These are phyloP conservation scores for Drosophila athabasca DNA, from an alignment of 1,140 invertebrate species.

Conservation along the genomic window DNA sequence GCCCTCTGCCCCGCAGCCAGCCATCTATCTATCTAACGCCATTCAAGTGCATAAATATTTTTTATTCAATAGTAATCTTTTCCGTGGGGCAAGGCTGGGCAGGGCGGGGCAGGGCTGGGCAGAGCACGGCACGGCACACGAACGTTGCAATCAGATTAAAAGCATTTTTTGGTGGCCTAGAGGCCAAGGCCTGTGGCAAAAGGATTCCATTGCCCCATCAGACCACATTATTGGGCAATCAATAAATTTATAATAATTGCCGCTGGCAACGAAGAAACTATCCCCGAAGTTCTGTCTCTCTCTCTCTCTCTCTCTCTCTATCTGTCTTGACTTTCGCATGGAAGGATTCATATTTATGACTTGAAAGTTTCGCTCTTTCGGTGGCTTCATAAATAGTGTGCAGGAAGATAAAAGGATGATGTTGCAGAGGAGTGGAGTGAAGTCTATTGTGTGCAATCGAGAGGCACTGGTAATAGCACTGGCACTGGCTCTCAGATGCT, in stretches of 20 bases:
- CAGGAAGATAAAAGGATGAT: background rate
- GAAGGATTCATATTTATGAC: constrained; percentile 67
- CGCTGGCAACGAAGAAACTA: constrained; percentile 63
- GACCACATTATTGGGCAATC: constrained; percentile 64
- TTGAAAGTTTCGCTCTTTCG: constrained; percentile 64
- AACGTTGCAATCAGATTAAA: constrained; percentile 77
- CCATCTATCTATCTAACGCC: constrained; percentile 65
- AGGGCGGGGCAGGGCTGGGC: no score
- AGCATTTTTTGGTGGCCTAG: constrained; percentile 60
- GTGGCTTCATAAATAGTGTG: constrained; percentile 52
- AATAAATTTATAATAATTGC: constrained; percentile 81
- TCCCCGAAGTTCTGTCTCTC: constrained; percentile 47
- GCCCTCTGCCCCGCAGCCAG: constrained; percentile 13
- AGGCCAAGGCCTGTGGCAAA: constrained; percentile 12
- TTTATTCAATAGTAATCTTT: constrained; percentile 54
- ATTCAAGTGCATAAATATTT: constrained; percentile 79
- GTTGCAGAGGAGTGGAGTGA: no score
- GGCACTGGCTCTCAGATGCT: background rate
- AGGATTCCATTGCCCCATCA: constrained; percentile 8
- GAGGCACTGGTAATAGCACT: background rate
- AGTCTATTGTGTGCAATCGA: constrained; percentile 44
- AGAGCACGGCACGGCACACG: background rate
- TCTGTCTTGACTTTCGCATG: constrained; percentile 24
- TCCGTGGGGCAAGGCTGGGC: background rate
- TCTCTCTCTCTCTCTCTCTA: no score